Evolutionary conservation across 2,797 vertebrate species (phyloP).

Genomic region (Oryzias sinensis): DNA sequence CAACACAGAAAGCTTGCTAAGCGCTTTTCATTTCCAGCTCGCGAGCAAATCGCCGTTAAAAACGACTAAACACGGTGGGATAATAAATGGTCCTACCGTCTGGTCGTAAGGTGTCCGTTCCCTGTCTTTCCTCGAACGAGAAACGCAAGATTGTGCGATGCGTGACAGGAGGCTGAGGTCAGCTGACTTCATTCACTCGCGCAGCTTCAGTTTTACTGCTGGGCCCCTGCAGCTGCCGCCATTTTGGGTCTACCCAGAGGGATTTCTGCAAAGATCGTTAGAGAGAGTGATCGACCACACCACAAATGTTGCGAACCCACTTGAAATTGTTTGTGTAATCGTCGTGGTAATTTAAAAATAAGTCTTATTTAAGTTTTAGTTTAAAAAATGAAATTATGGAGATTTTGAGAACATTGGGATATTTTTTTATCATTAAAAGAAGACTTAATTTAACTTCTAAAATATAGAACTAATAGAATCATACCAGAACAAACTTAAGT

Average conservation of each 20-base stretch:
- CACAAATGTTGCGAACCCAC: no score
- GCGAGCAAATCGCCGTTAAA: neutral
- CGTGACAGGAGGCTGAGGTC: slow-evolving; percentile 70
- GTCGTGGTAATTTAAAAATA: no score
- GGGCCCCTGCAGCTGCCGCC: slow-evolving; percentile 51
- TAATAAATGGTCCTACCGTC: slow-evolving; percentile 56
- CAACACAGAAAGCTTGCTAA: slow-evolving; percentile 4
- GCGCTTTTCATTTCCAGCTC: neutral
- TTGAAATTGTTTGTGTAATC: no score
- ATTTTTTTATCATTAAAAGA: no score
- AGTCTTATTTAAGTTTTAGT: no score
- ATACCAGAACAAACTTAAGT: no score
- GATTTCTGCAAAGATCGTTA: slow-evolving; percentile 33
- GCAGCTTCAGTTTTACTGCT: slow-evolving; percentile 49
- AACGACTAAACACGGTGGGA: neutral
- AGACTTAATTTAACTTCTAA: no score
- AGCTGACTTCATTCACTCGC: slow-evolving; percentile 82
- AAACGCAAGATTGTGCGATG: slow-evolving; percentile 59
- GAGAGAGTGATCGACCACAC: neutral
- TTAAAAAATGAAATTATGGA: no score
- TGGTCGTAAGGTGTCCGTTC: slow-evolving; percentile 36
- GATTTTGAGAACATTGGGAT: no score
- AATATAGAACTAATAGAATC: no score
- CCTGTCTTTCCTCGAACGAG: slow-evolving; percentile 43
- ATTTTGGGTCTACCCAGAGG: slow-evolving; percentile 66